A percentile compares a stretch with the other conserved stretches of the same genome.
Evolutionary conservation across 1,140 invertebrate genomes (phyloP).

Genomic region (Eriocheir sinensis): DNA sequence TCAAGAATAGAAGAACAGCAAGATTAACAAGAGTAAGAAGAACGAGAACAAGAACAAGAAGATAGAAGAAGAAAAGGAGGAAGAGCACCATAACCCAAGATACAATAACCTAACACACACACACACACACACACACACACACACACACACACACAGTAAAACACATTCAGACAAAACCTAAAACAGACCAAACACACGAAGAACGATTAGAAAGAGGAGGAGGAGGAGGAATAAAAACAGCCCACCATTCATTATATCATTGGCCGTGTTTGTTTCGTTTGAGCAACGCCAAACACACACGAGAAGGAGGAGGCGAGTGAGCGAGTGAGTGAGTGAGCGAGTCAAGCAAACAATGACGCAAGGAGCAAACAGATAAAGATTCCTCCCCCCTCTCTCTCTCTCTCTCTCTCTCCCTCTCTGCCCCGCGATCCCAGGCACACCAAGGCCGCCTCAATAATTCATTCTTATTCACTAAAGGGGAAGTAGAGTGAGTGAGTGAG

Average conservation of each 20-base stretch:
- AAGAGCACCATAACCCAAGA: background rate
- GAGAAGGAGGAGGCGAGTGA: background rate
- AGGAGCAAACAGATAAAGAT: background rate
- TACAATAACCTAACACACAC: background rate
- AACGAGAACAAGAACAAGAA: too few species aligned
- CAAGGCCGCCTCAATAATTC: background rate
- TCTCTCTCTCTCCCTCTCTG: too few species aligned
- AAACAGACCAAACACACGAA: too few species aligned
- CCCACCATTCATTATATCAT: background rate
- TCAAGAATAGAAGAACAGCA: too few species aligned
- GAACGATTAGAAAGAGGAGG: too few species aligned
- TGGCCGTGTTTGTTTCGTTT: background rate
- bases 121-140: conserved; percentile 6
- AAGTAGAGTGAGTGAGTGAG: too few species aligned
- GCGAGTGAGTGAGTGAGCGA: background rate
- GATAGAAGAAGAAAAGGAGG: background rate
- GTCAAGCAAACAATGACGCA: background rate
- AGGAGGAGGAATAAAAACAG: too few species aligned
- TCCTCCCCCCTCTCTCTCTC: too few species aligned
- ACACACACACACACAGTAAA: background rate
- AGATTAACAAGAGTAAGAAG: too few species aligned
- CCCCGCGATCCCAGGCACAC: background rate
- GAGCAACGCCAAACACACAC: background rate
- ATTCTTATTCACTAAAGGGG: conserved; percentile 24
- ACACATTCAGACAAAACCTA: background rate